Base-by-base conservation (phyloP, 2,888 invertebrate species). In the Zootermopsis nevadensis region DNA sequence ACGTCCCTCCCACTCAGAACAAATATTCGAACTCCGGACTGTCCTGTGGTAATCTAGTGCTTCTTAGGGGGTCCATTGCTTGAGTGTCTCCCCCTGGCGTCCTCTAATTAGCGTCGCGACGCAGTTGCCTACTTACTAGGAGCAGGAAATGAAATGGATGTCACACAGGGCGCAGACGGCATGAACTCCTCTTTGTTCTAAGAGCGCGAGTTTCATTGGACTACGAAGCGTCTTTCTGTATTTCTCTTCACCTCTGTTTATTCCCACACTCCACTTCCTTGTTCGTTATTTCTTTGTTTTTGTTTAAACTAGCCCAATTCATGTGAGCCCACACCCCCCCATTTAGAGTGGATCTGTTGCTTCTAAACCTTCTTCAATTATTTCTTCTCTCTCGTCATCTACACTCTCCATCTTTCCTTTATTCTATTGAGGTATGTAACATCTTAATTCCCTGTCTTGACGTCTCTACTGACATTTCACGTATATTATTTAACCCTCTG, bases 71-170 rank as follows among this genome's bases (percentile, higher is more conserved):
- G 60, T 60, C 60, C 60, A 48, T n/a, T 12, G n/a, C 60, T 60
- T 60, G 60, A 60, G 60, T 60, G n/a, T 24, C 24, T 24, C 60
- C 2, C 60, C 24, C n/a, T 60, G 60, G 60, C n/a, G 6, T 12
- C n/a, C 60, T 60, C 60, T 60, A 60, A 60, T 60, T n/a, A 60
- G 60, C 60, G 60, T 60, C 60, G 60, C 60, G 60, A 60, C 60
- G 60, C 6, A n/a, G n/a, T n/a, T n/a, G n/a, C n/a, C n/a, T n/a
- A 1, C 60, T 60, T n/a, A 10, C n/a, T n/a, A n/a, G 60, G 60
- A 24, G 60, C 60, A 60, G 60, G 60, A 60, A 60, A 60, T n/a
- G 60, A 60, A n/a, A 4, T 60, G 2, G 60, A 6, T n/a, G 1
- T 24, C 53, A 60, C n/a, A 2, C n/a, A n/a, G 7, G 2, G n/a